phyloP scores from a whole-genome alignment of 2,888 invertebrate genomes.

The Orchesella flavescens region DNA sequence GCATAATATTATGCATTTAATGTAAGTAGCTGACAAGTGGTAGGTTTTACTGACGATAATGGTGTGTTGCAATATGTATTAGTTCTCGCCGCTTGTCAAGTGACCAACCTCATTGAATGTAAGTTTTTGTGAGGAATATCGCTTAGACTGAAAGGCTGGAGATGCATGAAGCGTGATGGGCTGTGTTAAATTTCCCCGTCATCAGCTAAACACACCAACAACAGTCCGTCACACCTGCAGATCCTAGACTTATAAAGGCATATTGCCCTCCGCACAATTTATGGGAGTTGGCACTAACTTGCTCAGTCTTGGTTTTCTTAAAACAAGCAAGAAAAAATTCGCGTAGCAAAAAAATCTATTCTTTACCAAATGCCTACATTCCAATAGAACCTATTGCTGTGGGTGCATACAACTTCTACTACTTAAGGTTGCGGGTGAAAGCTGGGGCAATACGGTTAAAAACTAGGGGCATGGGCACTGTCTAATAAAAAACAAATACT shows the following conservation, averaged over 20 bases:
- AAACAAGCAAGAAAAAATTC: not conserved
- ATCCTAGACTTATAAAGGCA: not conserved
- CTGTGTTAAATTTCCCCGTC: constrained; percentile 19
- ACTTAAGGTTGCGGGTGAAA: too few relatives aligned
- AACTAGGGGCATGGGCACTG: too few relatives aligned
- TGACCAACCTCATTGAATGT: too few relatives aligned
- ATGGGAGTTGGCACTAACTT: constrained; percentile 28
- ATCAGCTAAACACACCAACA: constrained; percentile 8
- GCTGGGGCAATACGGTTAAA: too few relatives aligned
- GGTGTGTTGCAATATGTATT: not conserved
- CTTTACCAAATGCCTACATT: too few relatives aligned
- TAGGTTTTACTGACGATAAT: constrained; percentile 14
- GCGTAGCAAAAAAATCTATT: too few relatives aligned
- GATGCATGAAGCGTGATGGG: constrained; percentile 23
- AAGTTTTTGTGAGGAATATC: too few relatives aligned
- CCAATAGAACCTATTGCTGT: too few relatives aligned
- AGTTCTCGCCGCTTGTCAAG: constrained; percentile 2
- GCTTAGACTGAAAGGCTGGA: too few relatives aligned
- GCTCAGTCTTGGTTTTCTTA: constrained; percentile 10
- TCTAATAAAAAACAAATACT: too few relatives aligned
- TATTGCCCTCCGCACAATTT: constrained; percentile 1
- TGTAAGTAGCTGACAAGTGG: not conserved
- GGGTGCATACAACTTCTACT: too few relatives aligned
- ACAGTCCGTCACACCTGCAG: not conserved
- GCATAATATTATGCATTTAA: not conserved